Conservation (phyloP, 2,888 invertebrate genomes). For the Ormyrus nitidulus region DNA sequence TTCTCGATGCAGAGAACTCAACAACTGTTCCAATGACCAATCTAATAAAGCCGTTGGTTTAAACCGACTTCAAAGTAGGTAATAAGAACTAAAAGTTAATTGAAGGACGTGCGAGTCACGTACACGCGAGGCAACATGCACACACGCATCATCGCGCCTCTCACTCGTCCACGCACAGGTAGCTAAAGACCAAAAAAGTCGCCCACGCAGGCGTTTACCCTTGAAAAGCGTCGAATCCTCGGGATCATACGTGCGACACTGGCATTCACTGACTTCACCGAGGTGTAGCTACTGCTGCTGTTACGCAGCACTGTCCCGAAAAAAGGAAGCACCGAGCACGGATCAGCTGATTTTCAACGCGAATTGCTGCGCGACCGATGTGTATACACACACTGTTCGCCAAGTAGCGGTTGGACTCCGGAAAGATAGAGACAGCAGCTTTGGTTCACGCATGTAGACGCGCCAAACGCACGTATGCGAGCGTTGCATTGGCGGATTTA, state of each 20-base stretch:
- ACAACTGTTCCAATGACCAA: background rate
- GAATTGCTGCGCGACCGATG: too few relatives aligned
- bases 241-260: conserved; percentile 21
- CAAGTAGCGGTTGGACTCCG: too few relatives aligned
- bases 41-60: background rate
- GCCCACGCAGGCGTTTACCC: conserved; percentile 34
- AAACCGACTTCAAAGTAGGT: conserved; percentile 28
- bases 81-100: conserved; percentile 47
- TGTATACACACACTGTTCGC: too few relatives aligned
- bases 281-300: background rate
- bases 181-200: conserved; percentile 9
- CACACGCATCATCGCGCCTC: conserved; percentile 3
- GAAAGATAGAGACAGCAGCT: too few relatives aligned
- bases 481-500: too few relatives aligned
- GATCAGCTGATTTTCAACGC: too few relatives aligned
- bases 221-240: conserved; percentile 30
- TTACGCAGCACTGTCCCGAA: background rate
- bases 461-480: too few relatives aligned
- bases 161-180: background rate
- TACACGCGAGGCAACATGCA: background rate
- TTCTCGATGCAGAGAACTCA: too few relatives aligned
- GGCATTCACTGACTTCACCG: background rate
- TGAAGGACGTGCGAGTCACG: conserved; percentile 38
- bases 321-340: too few relatives aligned
- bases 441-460: too few relatives aligned